Conservation (phyloP, 2,888 invertebrate genomes). For the Margaritifera margaritifera region DNA sequence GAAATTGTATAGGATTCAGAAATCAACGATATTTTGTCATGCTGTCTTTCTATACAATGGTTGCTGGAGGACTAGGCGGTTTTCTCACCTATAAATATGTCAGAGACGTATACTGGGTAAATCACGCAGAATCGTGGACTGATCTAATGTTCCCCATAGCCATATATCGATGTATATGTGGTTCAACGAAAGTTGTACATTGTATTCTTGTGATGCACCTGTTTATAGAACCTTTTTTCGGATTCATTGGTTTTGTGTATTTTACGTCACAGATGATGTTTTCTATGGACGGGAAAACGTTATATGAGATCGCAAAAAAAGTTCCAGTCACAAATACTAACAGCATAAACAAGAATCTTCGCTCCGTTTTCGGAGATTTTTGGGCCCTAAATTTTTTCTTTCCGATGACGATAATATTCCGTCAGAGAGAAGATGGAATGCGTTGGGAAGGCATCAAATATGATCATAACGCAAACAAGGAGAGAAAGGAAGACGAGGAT, state of each 20-base stretch:
- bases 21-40: constrained; percentile 62
- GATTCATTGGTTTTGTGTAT: constrained; percentile 36
- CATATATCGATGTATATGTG: constrained; percentile 26
- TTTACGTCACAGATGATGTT: constrained; percentile 36
- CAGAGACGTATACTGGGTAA: constrained; percentile 21
- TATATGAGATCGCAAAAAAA: constrained; percentile 46
- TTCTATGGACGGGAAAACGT: constrained; percentile 39
- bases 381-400: constrained; percentile 60
- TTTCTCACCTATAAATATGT: constrained; percentile 35
- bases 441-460: constrained; percentile 37
- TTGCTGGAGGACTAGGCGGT: constrained; percentile 33
- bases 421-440: constrained; percentile 50
- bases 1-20: constrained; percentile 54
- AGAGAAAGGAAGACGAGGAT: no score
- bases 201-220: constrained; percentile 41
- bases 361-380: constrained; percentile 59
- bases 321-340: constrained; percentile 40
- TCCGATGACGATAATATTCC: constrained; percentile 53
- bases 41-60: constrained; percentile 37
- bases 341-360: constrained; percentile 37
- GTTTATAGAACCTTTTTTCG: constrained; percentile 36
- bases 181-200: constrained; percentile 19
- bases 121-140: constrained; percentile 10
- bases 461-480: no score
- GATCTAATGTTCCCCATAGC: constrained; percentile 39